phyloP scores from a whole-genome alignment of 2,797 vertebrate genomes.

The Manis crassicaudata region DNA sequence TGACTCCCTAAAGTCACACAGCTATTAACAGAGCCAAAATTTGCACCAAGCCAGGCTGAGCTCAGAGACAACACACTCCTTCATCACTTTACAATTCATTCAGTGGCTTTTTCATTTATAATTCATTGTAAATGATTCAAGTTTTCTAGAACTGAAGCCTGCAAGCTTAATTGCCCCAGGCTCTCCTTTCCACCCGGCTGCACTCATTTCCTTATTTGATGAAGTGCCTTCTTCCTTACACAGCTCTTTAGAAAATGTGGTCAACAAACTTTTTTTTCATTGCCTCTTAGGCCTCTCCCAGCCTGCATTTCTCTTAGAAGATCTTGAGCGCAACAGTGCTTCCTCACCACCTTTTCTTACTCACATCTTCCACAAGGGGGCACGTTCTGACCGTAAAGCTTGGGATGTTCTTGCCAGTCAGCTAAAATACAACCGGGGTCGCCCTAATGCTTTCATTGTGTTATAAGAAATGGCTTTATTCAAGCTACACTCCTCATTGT shows the following conservation, averaged over 20 bases:
- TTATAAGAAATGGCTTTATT: constrained; percentile 68
- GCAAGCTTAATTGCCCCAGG: not conserved
- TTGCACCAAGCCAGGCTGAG: not conserved
- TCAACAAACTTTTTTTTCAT: not conserved
- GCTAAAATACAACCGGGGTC: constrained; percentile 51
- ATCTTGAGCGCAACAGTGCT: accelerated
- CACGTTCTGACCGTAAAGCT: constrained; percentile 56
- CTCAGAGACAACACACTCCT: not conserved
- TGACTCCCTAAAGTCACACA: not conserved
- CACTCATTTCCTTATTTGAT: not conserved
- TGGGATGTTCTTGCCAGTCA: not conserved
- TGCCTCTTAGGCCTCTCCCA: not conserved
- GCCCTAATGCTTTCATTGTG: constrained; percentile 72
- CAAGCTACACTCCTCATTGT: constrained; percentile 62
- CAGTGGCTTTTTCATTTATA: not conserved
- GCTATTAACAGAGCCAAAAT: not conserved
- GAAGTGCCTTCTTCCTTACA: not conserved
- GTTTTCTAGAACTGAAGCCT: constrained; percentile 11
- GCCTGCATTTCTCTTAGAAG: not conserved
- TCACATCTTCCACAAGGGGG: constrained; percentile 72
- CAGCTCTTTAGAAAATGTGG: not conserved
- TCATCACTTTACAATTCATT: not conserved
- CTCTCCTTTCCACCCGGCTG: not conserved
- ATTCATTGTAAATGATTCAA: not conserved
- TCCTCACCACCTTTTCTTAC: not conserved